These are phyloP conservation scores for Crocodylus rhombifer DNA, from an alignment of 2,797 vertebrate species.

Conservation along the genomic window DNA sequence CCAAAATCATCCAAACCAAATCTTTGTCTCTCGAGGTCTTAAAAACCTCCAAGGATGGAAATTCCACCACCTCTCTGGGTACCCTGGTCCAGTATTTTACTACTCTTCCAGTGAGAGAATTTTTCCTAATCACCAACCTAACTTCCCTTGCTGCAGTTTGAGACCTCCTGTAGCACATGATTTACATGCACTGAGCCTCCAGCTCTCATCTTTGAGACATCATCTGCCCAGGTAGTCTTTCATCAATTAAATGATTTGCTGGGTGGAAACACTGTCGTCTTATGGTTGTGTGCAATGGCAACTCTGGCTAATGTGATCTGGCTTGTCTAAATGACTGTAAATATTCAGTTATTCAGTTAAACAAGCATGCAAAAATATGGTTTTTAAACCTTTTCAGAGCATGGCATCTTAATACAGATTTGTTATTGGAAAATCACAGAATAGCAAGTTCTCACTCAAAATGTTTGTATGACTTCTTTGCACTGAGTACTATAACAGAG, in stretches of 20 bases:
- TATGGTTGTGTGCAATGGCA: neutral
- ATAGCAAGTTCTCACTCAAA: neutral
- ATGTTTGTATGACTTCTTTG: neutral
- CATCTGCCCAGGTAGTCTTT: neutral
- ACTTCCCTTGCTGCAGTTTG: too few species aligned
- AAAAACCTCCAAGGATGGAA: too few species aligned
- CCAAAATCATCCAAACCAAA: too few species aligned
- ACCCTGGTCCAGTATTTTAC: too few species aligned
- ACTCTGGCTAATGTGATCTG: neutral
- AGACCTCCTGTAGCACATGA: too few species aligned
- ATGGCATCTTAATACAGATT: neutral
- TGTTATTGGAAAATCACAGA: neutral
- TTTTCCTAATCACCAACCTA: too few species aligned
- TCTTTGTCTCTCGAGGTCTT: too few species aligned
- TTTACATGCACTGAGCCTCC: neutral
- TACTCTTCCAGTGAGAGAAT: too few species aligned
- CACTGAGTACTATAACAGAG: too few species aligned
- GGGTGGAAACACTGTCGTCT: neutral
- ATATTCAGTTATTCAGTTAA: neutral
- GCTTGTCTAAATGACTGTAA: neutral
- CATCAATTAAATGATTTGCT: neutral
- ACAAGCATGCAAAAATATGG: neutral
- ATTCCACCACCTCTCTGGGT: too few species aligned
- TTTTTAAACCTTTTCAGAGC: neutral
- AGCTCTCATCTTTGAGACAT: too few species aligned